Percentiles rank a stretch among this genome's conserved stretches.
These are phyloP conservation scores for Lepidurus couesii DNA, from an alignment of 1,140 invertebrate species.

Conservation along the genomic window DNA sequence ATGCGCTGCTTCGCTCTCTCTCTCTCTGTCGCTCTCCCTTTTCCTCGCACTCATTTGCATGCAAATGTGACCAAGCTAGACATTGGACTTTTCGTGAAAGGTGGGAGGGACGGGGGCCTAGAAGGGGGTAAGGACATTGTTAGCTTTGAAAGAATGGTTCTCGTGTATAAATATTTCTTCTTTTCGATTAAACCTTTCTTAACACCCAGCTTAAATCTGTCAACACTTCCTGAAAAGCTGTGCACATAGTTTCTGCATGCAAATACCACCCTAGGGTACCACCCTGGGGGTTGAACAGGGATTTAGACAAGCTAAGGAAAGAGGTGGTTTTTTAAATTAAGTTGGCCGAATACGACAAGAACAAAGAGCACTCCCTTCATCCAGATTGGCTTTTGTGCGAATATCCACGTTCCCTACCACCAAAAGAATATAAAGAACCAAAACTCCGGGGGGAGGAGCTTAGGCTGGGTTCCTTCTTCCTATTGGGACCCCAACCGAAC, in stretches of 20 bases:
- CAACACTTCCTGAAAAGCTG: background rate
- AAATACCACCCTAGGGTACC: background rate
- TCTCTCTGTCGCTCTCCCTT: background rate
- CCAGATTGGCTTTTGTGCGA: constrained; percentile 14
- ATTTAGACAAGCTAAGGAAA: background rate
- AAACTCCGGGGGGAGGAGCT: background rate
- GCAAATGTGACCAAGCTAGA: constrained; percentile 14
- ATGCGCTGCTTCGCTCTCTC: background rate
- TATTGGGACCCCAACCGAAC: background rate
- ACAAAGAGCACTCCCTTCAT: background rate
- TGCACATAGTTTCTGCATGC: background rate
- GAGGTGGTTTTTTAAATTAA: background rate
- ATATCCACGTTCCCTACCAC: background rate
- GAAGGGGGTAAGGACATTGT: background rate
- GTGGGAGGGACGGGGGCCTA: background rate
- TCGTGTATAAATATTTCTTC: background rate
- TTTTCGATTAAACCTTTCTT: background rate
- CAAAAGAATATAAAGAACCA: background rate
- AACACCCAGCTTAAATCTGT: background rate
- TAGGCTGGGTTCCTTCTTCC: background rate
- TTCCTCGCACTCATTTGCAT: background rate
- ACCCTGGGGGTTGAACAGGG: background rate
- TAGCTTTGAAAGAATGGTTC: background rate
- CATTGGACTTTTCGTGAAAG: background rate
- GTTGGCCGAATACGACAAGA: background rate